Base-by-base conservation (phyloP, 2,888 invertebrate species). In the Siphlonurus alternatus region DNA sequence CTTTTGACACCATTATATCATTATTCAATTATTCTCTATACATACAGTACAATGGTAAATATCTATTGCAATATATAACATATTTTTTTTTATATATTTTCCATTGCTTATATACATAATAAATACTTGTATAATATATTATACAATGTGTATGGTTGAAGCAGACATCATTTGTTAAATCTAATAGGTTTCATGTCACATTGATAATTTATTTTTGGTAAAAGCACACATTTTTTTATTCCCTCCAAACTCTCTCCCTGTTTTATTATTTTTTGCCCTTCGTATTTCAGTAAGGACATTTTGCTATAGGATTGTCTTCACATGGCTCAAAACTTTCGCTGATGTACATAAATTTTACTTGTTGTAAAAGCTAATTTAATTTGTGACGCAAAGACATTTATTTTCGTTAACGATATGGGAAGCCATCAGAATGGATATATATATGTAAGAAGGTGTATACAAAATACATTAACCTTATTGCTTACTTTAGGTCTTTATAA, bases 351-450 rank as follows among this genome's bases (percentile, higher is more conserved):
- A 38, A 38, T 38, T 38, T 38, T 10, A 38, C 38, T 10, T 38
- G 38, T 38, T 38, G 38, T 20, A 56, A 56, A 56, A 56, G 56
- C 56, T 56, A 56, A 56, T 56, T 56, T 56, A 56, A 56, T 56
- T 56, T 56, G n/a, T 7, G 22, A 56, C 20, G 56, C 20, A 56
- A 20, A 56, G 56, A 56, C 56, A 56, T 56, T 56, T 56, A 56
- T 56, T 56, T 20, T 56, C n/a, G 56, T 56, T 56, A 56, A 56
- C 56, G 56, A 56, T 56, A 20, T n/a, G n/a, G 56, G 20, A 18
- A 20, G 56, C 38, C 15, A 38, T 38, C 5, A 38, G 5, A 38
- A 5, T 38, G 5, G 15, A 38, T 38, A 15, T 38, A 38, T 38
- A 38, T 38, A 38, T 38, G 38, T 38, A 38, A 10, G 38, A 10